Base-by-base conservation (phyloP, 2,888 invertebrate species). In the Melanophora roralis region DNA sequence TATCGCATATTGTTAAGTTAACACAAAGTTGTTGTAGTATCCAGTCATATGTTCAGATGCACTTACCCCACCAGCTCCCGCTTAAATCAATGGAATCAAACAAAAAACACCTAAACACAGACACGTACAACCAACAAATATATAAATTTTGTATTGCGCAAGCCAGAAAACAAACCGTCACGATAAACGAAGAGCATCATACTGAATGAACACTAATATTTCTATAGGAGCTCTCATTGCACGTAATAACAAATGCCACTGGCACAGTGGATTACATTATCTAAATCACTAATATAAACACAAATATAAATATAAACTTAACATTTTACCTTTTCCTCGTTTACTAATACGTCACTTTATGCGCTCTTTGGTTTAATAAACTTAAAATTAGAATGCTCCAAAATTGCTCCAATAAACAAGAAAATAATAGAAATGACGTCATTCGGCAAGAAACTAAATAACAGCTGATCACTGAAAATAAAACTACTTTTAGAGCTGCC, bases 131-230 rank as follows among this genome's bases (percentile, higher is more conserved):
- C 21, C 27, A 2, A 36, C 19, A 19, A 6, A 21, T 53, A 36
- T 67, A 59, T 62, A n/a, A n/a, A n/a, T n/a, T 62, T 38, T 45
- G 4, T 68, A 16, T 68, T 80, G 80, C 80, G 80, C 80, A 80
- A 73, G 68, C 68, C 67, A 79, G 27, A 68, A 62, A 72, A 68
- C n/a, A 73, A 73, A 76, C 80, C 72, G 76, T 57, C 64, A 59
- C 64, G 27, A 51, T 80, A 64, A 72, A 73, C 72, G 64, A 76
- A 73, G 80, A 80, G 76, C 51, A 65, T 45, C 68, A 68, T 73
- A 76, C 76, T 80, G 64, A 80, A 60, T 67, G 57, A 16, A 6
- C 27, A 27, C 27, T 5, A n/a, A n/a, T n/a, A 34, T 51, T 49
- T 36, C 57, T 27, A 57, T 55, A 60, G 45, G 36, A 34, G 47